These are phyloP conservation scores for Thryonomys swinderianus DNA, from an alignment of 2,113 vertebrate genomes.

Conservation along the genomic window DNA sequence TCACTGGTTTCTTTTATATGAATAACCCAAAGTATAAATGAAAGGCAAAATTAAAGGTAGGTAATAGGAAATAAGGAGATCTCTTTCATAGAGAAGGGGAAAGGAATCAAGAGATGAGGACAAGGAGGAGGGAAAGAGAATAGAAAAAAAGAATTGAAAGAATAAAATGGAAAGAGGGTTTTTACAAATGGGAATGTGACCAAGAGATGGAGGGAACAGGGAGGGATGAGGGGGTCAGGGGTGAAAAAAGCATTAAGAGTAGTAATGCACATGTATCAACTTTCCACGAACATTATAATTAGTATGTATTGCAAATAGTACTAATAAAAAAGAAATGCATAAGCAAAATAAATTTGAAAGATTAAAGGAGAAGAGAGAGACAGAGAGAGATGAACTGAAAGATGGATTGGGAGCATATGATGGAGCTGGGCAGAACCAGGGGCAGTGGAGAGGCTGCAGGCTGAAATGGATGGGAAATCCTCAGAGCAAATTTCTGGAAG, in stretches of 20 bases:
- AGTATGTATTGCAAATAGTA: not conserved
- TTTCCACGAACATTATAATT: not conserved
- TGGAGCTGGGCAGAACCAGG: not conserved
- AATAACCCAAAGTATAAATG: not conserved
- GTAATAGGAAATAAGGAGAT: no score
- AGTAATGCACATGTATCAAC: not conserved
- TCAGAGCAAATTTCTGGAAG: not conserved
- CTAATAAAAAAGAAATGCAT: not conserved
- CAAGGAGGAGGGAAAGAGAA: no score
- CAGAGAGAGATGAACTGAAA: not conserved
- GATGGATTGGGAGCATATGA: not conserved
- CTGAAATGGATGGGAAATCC: not conserved
- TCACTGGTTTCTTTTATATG: not conserved
- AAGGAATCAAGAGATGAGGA: not conserved
- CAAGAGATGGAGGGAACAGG: not conserved
- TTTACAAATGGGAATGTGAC: not conserved
- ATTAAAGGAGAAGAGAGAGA: not conserved
- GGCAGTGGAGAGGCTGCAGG: not conserved
- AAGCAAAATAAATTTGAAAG: constrained; percentile 2
- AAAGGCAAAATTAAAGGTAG: no score
- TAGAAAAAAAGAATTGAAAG: no score
- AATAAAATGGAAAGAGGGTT: not conserved
- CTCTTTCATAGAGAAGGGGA: no score
- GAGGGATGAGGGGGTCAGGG: not conserved
- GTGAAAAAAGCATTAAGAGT: not conserved